Evolutionary conservation across 1,140 invertebrate genomes (phyloP), one percentile per base, ranked within the genome.

Genomic region (Drosophila pectinifera): DNA sequence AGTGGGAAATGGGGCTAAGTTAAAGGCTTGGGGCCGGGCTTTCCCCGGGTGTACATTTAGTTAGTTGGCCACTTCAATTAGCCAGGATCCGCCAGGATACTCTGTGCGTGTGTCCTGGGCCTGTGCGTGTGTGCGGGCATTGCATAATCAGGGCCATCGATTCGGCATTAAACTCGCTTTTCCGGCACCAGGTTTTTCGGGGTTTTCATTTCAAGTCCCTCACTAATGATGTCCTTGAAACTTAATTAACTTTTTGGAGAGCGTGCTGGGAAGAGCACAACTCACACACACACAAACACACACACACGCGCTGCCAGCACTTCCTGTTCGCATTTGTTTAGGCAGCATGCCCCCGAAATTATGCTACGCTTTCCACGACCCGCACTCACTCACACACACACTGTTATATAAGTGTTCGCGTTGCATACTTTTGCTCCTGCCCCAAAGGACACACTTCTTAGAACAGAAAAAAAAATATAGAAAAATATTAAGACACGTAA

Each of bases 331-430:
- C 73, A 69, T 73, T 76, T 53, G 80, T 51, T 80, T 88, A 63
- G 77, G 46, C 73, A 53, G 62, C 81, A 61, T 83, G 80, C 73
- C 74, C 78, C 74, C 64, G 59, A 85, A 85, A 86, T 77, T 81
- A 85, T 85, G 81, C 68, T 84, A 84, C 82, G 63, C 63, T 53
- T 73, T 61, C 69, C 61, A 46, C 59, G n/a, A n/a, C n/a, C n/a
- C n/a, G n/a, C n/a, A n/a, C n/a, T 55, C 56, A 46, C 53, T 58
- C 36, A 20, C 31, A 75, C 70, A 38, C 42, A 58, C 22, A 41
- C 58, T 63, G 67, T 84, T 84, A 84, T 73, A 85, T 84, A 84
- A 84, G 84, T 80, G 77, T 63, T 58, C 62, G 80, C 73, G 85
- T 77, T 81, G 80, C 68, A 77, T 77, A 80, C 56, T 20, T 59